Evolutionary conservation across 30 jellyfish, hydroid and myxozoan species (phyloP), one percentile per base, ranked within the genome.

Genomic region (Nemopilema nomurai): DNA sequence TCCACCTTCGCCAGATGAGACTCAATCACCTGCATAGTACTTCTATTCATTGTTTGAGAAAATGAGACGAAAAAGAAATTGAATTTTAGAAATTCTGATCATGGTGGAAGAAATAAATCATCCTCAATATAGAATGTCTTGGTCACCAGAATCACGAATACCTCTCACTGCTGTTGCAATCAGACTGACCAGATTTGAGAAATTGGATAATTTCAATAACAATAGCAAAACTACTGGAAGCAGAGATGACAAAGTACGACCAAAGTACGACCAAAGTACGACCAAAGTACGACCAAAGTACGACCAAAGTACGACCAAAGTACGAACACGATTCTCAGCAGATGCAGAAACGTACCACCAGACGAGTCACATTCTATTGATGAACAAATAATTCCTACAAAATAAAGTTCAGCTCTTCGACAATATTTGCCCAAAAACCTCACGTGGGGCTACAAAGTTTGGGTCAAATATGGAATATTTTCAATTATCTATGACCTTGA

Each of bases 401-500:
- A 72, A 62, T 57, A 74, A 20, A 28, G 88, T 20, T 84, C 88
- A 49, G 50, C 70, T 24, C 64, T 57, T 51, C 77, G 89, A 41
- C 82, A 84, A 57, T 84, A 84, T 65, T 49, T 84, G 33, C 93
- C 93, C 16, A 73, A 72, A 32, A 84, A 73, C 62, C 87, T 62
- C 57, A 84, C 71, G 62, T 84, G 93, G 93, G 82, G 93, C 49
- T 21, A 71, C 32, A 84, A 84, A 17, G 93, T 84, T 6, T 84
- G 82, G 87, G 93, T 81, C 31, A 1, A 82, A 25, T 84, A 82
- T 84, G 93, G 93, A 0, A 52, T 74, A 8, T 71, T 81, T 62
- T 69, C 88, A 16, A 84, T 84, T 8, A 28, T 74, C 8, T 74
- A 84, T 24, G 87, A 84, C 52, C 75, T 84, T 64, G 72, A 73